A percentile compares a stretch with the other conserved stretches of the same genome.
Conservation (phyloP, 2,113 vertebrate genomes). For the Nothoprocta perdicaria region DNA sequence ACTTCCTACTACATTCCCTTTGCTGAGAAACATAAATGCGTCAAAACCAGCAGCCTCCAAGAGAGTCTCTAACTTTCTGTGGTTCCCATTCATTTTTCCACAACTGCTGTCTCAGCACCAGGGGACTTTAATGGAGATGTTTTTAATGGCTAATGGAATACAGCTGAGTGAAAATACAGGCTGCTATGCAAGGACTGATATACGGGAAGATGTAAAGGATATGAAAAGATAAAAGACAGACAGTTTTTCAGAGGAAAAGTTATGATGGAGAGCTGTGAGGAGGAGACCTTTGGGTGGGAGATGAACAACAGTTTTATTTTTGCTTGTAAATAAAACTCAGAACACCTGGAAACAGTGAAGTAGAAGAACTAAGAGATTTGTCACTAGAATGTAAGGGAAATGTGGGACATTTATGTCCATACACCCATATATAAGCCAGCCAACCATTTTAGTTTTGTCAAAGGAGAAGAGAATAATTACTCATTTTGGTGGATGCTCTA, state of each 20-base stretch:
- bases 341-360: constrained; percentile 1
- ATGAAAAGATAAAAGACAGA: constrained; percentile 18
- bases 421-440: not conserved
- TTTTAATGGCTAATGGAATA: constrained; percentile 31
- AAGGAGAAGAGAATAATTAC: constrained; percentile 11
- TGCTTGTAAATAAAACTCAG: constrained; percentile 44
- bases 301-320: constrained; percentile 16
- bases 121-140: not conserved
- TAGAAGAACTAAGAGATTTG: constrained; percentile 14
- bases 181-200: not conserved
- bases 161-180: constrained; percentile 26
- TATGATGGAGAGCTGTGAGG: constrained; percentile 3
- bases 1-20: not conserved
- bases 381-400: not conserved
- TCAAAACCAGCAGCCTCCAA: not conserved
- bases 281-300: constrained; percentile 12
- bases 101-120: not conserved
- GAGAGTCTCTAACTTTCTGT: not conserved
- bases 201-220: not conserved
- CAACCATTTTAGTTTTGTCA: not conserved
- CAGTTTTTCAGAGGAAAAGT: constrained; percentile 12
- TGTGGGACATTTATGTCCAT: constrained; percentile 14
- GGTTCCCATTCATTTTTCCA: not conserved
- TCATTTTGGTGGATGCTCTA: constrained; percentile 7
- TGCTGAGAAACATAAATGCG: not conserved